phyloP scores from a whole-genome alignment of 2,113 vertebrate genomes.

The Callipepla squamata region DNA sequence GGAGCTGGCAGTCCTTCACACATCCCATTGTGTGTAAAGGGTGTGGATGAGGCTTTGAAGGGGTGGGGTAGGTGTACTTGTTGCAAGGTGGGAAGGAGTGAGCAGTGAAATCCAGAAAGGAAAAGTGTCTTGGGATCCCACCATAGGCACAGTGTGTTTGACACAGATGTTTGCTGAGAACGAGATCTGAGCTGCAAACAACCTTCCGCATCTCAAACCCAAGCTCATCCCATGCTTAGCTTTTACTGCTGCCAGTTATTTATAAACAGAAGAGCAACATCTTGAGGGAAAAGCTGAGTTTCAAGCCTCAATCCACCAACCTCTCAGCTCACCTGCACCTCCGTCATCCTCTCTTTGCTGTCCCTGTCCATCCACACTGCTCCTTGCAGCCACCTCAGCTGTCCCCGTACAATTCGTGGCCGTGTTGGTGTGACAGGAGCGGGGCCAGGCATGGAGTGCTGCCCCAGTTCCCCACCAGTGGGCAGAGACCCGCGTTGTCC shows the following conservation, averaged over 20 bases:
- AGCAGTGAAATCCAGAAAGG: background rate
- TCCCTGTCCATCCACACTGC: background rate
- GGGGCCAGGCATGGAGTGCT: background rate
- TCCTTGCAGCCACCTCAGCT: background rate
- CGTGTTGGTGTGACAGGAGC: background rate
- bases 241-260: background rate
- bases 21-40: background rate
- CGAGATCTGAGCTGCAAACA: background rate
- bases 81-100: background rate
- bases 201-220: background rate
- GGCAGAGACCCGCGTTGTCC: rapidly evolving
- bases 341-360: background rate
- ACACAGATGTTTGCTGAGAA: background rate
- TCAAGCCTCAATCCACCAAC: background rate
- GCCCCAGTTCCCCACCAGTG: background rate
- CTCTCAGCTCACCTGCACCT: background rate
- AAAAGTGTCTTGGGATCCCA: background rate
- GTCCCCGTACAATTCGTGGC: background rate
- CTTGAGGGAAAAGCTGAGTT: background rate
- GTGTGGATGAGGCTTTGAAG: background rate
- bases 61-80: conserved; percentile 16
- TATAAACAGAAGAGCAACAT: background rate
- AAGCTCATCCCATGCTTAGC: background rate
- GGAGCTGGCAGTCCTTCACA: background rate
- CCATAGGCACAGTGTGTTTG: background rate